A percentile compares a stretch with the other conserved stretches of the same genome.
phyloP scores from a whole-genome alignment of 2,797 vertebrate species.

The Etheostoma nigrum region DNA sequence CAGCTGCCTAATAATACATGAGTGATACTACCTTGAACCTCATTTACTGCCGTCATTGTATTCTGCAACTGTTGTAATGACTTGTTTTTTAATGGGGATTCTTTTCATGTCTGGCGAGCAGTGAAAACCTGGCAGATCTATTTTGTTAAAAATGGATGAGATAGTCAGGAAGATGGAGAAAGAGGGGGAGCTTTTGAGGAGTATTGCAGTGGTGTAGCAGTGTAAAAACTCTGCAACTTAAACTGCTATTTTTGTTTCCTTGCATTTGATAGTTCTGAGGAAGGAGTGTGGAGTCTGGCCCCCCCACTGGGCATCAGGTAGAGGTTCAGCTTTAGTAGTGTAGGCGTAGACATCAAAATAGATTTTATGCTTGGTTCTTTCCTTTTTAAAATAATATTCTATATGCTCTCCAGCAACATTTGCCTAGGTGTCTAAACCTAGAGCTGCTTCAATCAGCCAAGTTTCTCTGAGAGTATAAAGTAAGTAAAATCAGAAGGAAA shows the following conservation, averaged over 20 bases:
- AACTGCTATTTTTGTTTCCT: conserved; percentile 54
- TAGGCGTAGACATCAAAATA: conserved; percentile 47
- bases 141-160: conserved; percentile 49
- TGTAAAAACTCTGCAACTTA: conserved; percentile 40
- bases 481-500: conserved; percentile 7
- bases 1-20: conserved; percentile 69
- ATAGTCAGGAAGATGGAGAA: conserved; percentile 5
- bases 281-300: conserved; percentile 7
- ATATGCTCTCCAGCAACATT: conserved; percentile 30
- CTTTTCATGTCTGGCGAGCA: conserved; percentile 38
- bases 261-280: conserved; percentile 27
- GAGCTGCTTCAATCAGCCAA: conserved; percentile 7
- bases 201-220: conserved; percentile 22
- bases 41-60: conserved; percentile 68
- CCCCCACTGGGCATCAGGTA: conserved; percentile 51
- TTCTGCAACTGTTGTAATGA: conserved; percentile 60
- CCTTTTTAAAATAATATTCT: conserved; percentile 28
- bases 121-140: conserved; percentile 15
- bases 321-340: conserved; percentile 25
- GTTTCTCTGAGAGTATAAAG: conserved; percentile 13
- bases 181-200: conserved; percentile 2
- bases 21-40: conserved; percentile 62
- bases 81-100: conserved; percentile 56
- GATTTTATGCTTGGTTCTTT: conserved; percentile 31
- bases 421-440: conserved; percentile 23